Conservation (phyloP, 2,797 vertebrate species). For the Pangasius djambal region DNA sequence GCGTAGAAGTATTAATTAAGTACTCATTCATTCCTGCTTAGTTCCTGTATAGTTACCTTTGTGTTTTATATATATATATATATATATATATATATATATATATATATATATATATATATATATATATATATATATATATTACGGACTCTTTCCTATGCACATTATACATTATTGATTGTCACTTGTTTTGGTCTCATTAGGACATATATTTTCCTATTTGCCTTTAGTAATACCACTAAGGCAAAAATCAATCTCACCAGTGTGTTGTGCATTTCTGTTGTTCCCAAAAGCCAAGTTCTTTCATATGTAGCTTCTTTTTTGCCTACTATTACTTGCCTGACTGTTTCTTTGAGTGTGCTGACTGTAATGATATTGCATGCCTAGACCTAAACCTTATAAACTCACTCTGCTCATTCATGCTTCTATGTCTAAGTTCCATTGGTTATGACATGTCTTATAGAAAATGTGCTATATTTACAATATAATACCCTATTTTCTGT, state of each 20-base stretch:
- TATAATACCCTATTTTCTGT: not conserved
- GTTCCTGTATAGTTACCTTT: not conserved
- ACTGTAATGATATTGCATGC: not conserved
- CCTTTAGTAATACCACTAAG: not conserved
- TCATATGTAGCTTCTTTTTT: not conserved
- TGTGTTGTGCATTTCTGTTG: not conserved
- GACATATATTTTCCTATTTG: not conserved
- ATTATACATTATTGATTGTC: no score
- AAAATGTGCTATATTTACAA: not conserved
- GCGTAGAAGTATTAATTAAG: not conserved
- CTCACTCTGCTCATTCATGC: not conserved
- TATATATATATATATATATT: no score
- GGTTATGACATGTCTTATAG: not conserved
- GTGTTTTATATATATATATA: no score
- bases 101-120: no score
- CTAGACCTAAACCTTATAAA: not conserved
- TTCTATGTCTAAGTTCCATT: not conserved
- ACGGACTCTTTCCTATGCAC: no score
- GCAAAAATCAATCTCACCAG: not conserved
- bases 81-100: no score
- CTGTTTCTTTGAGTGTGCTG: not conserved
- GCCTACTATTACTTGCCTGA: not conserved
- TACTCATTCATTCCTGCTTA: not conserved
- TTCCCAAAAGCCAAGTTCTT: not conserved
- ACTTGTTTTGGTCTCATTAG: not conserved